Percentiles rank a stretch among this genome's conserved stretches.
phyloP scores from a whole-genome alignment of 2,888 invertebrate species.

The Hetaerina titia region DNA sequence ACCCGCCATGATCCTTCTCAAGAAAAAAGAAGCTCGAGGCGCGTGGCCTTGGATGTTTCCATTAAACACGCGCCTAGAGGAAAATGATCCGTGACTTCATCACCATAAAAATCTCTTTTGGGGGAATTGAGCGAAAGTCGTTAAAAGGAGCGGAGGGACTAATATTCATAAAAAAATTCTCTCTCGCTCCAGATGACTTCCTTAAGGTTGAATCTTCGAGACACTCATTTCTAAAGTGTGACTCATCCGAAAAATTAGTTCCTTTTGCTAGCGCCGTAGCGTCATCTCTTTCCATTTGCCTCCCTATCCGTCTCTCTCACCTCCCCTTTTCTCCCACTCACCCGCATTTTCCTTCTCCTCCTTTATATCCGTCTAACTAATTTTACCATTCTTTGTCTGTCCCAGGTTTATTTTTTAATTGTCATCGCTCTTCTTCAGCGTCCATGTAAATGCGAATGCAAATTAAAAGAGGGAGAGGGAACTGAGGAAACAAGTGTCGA shows the following conservation, averaged over 20 bases:
- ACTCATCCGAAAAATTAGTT: conserved; percentile 56
- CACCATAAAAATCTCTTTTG: conserved; percentile 58
- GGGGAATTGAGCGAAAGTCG: conserved; percentile 22
- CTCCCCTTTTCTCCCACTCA: background rate
- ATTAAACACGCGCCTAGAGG: background rate
- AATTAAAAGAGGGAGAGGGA: too few species aligned
- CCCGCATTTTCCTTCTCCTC: background rate
- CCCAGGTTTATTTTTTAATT: background rate
- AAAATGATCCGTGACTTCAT: conserved; percentile 54
- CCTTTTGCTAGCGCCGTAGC: conserved; percentile 25
- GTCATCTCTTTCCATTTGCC: background rate
- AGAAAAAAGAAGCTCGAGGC: background rate
- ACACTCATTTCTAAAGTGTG: background rate
- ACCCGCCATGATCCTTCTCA: background rate
- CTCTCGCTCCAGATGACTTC: background rate
- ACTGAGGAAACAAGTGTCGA: too few species aligned
- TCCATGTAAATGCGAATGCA: background rate
- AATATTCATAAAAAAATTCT: conserved; percentile 18
- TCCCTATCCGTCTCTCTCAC: too few species aligned
- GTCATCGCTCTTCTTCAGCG: background rate
- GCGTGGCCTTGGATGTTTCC: background rate
- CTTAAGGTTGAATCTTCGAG: background rate
- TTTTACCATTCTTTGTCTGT: background rate
- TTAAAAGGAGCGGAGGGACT: conserved; percentile 4
- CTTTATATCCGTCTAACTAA: background rate